phyloP scores from a whole-genome alignment of 2,888 invertebrate genomes.

The Cetonia aurata region DNA sequence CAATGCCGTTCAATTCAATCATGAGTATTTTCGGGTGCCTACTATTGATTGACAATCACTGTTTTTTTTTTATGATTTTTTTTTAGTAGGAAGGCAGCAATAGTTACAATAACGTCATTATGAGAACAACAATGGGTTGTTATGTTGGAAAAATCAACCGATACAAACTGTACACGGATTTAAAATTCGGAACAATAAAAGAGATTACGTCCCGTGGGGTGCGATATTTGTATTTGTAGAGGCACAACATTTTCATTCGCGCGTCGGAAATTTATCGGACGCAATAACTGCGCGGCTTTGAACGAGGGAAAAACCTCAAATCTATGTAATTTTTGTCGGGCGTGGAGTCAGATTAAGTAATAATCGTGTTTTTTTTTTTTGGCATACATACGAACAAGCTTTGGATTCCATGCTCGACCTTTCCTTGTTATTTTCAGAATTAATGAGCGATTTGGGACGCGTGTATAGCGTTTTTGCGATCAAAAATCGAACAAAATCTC shows the following conservation, averaged over 20 bases:
- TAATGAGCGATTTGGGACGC: neutral
- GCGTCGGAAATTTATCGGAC: conserved; percentile 15
- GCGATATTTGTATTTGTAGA: neutral
- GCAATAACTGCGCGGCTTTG: conserved; percentile 20
- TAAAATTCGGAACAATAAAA: no score
- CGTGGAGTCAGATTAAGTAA: conserved; percentile 4
- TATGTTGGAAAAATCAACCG: no score
- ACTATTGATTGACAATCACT: no score
- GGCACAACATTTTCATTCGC: conserved; percentile 12
- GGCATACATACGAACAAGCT: neutral
- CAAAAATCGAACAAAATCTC: neutral
- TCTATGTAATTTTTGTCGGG: conserved; percentile 29
- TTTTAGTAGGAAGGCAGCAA: no score
- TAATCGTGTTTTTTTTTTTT: neutral
- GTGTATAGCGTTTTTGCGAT: conserved; percentile 2
- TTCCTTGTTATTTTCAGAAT: no score
- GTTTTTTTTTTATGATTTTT: no score
- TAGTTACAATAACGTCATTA: no score
- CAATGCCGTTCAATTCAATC: no score
- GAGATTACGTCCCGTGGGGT: no score
- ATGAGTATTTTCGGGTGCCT: no score
- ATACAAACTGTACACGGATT: no score
- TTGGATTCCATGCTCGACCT: conserved; percentile 2
- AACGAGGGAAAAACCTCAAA: conserved; percentile 17
- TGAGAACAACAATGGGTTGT: no score